phyloP scores from a whole-genome alignment of 1,140 invertebrate species.

The Streblospio benedicti region DNA sequence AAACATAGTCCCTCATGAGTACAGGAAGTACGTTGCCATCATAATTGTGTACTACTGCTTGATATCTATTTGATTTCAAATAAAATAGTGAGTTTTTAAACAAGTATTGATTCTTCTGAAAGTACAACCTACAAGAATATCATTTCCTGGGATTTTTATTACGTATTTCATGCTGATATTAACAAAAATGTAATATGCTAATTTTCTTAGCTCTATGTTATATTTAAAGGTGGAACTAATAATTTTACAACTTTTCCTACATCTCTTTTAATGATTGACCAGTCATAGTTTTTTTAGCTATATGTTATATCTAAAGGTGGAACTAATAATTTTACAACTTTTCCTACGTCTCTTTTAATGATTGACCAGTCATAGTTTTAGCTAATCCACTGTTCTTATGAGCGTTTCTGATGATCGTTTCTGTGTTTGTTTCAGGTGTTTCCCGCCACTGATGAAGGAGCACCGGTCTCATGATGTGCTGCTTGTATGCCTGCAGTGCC shows the following conservation, averaged over 20 bases:
- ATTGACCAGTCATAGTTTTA: background rate
- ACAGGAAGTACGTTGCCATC: constrained; percentile 54
- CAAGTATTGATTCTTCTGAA: background rate
- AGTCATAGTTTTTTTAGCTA: no score
- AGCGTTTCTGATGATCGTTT: no score
- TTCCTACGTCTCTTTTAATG: background rate
- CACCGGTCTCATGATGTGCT: constrained; percentile 76
- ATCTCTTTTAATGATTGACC: no score
- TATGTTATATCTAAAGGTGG: background rate
- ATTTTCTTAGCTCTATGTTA: no score
- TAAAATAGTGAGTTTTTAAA: background rate
- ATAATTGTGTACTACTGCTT: background rate
- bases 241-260: no score
- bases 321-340: background rate
- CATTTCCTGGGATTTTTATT: background rate
- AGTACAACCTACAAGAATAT: background rate
- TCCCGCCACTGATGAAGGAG: constrained; percentile 72
- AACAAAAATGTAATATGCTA: no score
- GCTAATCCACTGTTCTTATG: no score
- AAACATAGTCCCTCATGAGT: constrained; percentile 74
- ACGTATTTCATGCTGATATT: background rate
- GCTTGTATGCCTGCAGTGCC: constrained; percentile 65
- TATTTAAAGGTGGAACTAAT: no score
- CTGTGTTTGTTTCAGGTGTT: constrained; percentile 50
- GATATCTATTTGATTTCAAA: background rate